Evolutionary conservation across 2,113 vertebrate species (phyloP).

Genomic region (Campylomormyrus numenius): DNA sequence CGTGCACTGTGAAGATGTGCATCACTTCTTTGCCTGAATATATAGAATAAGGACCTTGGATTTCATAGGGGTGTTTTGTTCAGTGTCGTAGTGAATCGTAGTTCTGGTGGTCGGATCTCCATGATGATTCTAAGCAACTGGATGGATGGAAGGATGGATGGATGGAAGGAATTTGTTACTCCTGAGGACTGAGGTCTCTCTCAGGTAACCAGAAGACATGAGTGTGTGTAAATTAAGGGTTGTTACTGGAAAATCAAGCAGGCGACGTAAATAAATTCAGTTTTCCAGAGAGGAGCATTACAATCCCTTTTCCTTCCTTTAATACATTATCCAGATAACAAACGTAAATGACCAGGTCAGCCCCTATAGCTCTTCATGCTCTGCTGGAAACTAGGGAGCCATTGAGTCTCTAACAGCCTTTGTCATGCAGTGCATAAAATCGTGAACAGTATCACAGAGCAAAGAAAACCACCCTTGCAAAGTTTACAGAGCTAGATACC

Average conservation of each 20-base stretch:
- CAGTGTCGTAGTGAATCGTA: background rate
- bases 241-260: background rate
- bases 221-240: background rate
- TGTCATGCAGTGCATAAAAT: background rate
- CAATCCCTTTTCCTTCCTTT: background rate
- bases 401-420: background rate
- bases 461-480: background rate
- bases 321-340: background rate
- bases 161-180: background rate
- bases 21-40: background rate
- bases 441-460: background rate
- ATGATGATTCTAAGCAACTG: background rate
- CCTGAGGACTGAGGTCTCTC: background rate
- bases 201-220: conserved; percentile 2
- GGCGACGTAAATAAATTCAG: background rate
- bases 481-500: background rate
- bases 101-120: background rate
- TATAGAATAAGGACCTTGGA: background rate
- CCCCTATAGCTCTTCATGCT: background rate
- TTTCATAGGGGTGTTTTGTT: background rate
- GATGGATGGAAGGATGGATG: background rate
- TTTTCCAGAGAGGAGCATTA: background rate
- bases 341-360: background rate
- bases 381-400: background rate
- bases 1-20: background rate